Conservation (phyloP, 92 coral and sea anemone genomes). For the Metridium senile region DNA sequence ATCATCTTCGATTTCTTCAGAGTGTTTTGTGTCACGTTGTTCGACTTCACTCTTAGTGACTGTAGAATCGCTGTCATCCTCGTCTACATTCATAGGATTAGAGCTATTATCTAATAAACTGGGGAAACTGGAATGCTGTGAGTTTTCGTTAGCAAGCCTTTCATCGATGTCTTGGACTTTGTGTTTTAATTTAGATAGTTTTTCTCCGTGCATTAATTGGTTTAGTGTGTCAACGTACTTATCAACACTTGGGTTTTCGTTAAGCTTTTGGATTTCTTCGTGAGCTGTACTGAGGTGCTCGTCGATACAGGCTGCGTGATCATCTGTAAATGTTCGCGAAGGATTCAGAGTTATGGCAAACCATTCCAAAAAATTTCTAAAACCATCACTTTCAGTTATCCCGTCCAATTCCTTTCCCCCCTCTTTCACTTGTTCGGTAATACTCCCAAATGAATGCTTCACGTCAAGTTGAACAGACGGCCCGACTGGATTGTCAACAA, state of each 20-base stretch:
- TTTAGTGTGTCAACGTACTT: background rate
- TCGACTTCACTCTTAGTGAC: too few relatives aligned
- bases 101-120: too few relatives aligned
- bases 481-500: constrained; percentile 9
- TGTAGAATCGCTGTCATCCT: too few relatives aligned
- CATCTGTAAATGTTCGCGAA: constrained; percentile 31
- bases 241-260: constrained; percentile 26
- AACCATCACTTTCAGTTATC: constrained; percentile 23
- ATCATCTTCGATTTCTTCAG: too few relatives aligned
- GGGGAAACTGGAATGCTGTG: too few relatives aligned
- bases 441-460: constrained; percentile 38
- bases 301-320: constrained; percentile 29
- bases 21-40: too few relatives aligned
- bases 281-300: constrained; percentile 3
- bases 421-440: constrained; percentile 14
- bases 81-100: too few relatives aligned
- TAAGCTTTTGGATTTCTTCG: constrained; percentile 16
- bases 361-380: constrained; percentile 29
- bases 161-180: constrained; percentile 15
- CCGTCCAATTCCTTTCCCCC: background rate
- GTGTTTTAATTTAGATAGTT: background rate
- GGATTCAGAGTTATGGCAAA: constrained; percentile 24
- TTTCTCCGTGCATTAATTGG: constrained; percentile 15
- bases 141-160: too few relatives aligned
- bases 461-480: constrained; percentile 30